Percentiles rank a stretch among this genome's conserved stretches.
These are phyloP conservation scores for Enteromius mattozi DNA, from an alignment of 2,797 vertebrate species.

Conservation along the genomic window DNA sequence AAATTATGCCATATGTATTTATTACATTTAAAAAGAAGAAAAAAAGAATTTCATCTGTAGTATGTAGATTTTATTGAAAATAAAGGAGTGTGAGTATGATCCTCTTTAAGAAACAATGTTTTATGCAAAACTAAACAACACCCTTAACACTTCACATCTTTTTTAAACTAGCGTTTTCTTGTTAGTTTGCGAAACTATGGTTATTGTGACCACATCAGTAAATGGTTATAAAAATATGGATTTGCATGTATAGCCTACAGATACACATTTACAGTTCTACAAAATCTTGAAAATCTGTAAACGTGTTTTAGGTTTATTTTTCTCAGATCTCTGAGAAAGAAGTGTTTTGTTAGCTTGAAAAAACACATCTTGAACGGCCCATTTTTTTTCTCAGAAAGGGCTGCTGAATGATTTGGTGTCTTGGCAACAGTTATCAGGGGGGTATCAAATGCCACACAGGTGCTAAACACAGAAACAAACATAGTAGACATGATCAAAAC, in stretches of 20 bases:
- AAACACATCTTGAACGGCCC: not conserved
- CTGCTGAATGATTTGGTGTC: slow-evolving; percentile 19
- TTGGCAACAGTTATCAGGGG: slow-evolving; percentile 12
- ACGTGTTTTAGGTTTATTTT: not conserved
- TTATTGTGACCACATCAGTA: not conserved
- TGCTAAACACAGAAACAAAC: slow-evolving; percentile 2
- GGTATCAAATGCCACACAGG: slow-evolving; percentile 7
- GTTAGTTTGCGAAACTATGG: no score
- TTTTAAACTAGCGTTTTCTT: not conserved
- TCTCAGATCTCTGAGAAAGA: not conserved
- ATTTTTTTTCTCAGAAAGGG: not conserved
- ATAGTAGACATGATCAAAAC: not conserved
- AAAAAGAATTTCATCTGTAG: not conserved
- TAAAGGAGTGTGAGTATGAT: not conserved
- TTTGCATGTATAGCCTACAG: not conserved
- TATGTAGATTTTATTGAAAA: not conserved
- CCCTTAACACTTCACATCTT: not conserved
- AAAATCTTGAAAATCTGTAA: not conserved
- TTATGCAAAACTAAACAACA: not conserved
- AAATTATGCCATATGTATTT: not conserved
- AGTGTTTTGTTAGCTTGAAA: not conserved
- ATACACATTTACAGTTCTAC: not conserved
- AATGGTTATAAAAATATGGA: not conserved
- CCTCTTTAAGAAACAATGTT: not conserved
- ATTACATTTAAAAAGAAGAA: not conserved